Conservation (phyloP, 53 echinoderm and acorn worm genomes). For the Arbacia lixula region DNA sequence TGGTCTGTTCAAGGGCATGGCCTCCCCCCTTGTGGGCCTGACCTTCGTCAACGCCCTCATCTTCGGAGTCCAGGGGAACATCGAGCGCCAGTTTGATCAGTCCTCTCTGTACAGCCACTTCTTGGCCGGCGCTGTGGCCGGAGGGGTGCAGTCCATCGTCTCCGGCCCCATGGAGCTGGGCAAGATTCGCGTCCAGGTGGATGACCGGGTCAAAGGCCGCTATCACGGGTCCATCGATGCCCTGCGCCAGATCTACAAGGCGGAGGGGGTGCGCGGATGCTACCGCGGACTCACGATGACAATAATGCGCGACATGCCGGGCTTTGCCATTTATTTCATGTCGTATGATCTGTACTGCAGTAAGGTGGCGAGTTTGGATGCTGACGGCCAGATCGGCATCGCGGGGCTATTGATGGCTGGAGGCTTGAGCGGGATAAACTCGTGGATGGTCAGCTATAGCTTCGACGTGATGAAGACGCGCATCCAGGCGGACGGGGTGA, state of each 20-base stretch:
- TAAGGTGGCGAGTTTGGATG: constrained; percentile 55
- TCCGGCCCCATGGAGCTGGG: constrained; percentile 97
- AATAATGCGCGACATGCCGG: constrained; percentile 81
- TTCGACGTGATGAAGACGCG: constrained; percentile 86
- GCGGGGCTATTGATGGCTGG: constrained; percentile 79
- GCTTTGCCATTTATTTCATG: constrained; percentile 86
- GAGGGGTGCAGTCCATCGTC: constrained; percentile 84
- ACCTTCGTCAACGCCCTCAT: constrained; percentile 92
- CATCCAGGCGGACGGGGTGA: constrained; percentile 82
- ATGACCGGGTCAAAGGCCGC: constrained; percentile 14
- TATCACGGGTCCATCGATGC: constrained; percentile 86
- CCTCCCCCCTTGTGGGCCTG: constrained; percentile 89
- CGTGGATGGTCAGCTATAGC: constrained; percentile 76
- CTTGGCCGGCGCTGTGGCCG: constrained; percentile 78
- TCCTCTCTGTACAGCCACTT: constrained; percentile 84
- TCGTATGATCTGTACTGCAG: constrained; percentile 81
- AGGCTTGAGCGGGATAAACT: constrained; percentile 86
- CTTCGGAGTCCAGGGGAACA: constrained; percentile 97
- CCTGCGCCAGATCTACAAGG: constrained; percentile 69
- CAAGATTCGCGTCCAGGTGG: constrained; percentile 88
- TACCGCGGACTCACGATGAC: constrained; percentile 82
- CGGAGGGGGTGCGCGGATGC: constrained; percentile 81
- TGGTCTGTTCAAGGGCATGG: constrained; percentile 98
- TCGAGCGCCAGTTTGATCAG: constrained; percentile 86
- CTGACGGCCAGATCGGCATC: constrained; percentile 77